Evolutionary conservation across 2,113 vertebrate genomes (phyloP).

Genomic region (human (Homo sapiens)): GRCh38 chr9:110099001-110099500

Average conservation of each 20-base stretch:
- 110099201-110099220: not conserved
- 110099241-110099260: not conserved
- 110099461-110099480: not conserved
- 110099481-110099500: not conserved
- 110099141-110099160: not conserved
- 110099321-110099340: conserved; percentile 59
- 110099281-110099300: not conserved
- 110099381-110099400: conserved; percentile 31
- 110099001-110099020: not conserved
- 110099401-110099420: not conserved
- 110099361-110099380: conserved; percentile 43
- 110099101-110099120: not conserved
- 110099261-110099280: not conserved
- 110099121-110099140: not conserved
- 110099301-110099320: conserved; percentile 27
- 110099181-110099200: not conserved
- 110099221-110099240: not conserved
- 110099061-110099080: not conserved
- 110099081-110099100: not conserved
- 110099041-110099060: not conserved
- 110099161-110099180: not conserved
- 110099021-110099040: not conserved
- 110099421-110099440: not conserved
- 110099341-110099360: conserved; percentile 51
- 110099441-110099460: conserved; percentile 22